These are phyloP conservation scores for Tricholaema leucomelas DNA, from an alignment of 2,113 vertebrate species.

Conservation along the genomic window DNA sequence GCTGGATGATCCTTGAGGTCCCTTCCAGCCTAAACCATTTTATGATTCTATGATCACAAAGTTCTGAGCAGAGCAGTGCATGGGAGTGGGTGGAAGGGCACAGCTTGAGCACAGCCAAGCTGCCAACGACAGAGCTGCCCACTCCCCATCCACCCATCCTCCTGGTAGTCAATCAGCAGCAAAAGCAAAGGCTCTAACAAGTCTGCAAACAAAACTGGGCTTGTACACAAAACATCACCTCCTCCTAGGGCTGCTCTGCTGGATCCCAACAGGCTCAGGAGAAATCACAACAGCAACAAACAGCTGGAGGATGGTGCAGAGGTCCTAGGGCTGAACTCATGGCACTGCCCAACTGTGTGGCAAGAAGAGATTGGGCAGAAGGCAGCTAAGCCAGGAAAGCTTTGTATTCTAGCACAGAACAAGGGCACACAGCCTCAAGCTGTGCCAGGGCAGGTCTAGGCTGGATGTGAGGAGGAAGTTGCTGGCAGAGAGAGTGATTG, in stretches of 20 bases:
- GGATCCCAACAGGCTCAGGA: not conserved
- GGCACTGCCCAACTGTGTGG: not conserved
- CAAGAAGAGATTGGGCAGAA: not conserved
- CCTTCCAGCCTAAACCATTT: too few species aligned
- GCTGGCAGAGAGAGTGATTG: too few species aligned
- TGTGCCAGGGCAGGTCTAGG: too few species aligned
- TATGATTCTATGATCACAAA: too few species aligned
- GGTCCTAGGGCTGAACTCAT: not conserved
- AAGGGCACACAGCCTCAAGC: too few species aligned
- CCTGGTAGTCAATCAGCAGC: accelerated
- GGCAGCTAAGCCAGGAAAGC: not conserved
- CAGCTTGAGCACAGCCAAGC: not conserved
- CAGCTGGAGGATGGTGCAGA: not conserved
- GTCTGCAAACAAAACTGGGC: not conserved
- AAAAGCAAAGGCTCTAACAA: not conserved
- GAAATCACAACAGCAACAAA: not conserved
- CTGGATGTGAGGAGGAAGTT: too few species aligned
- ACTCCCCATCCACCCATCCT: not conserved
- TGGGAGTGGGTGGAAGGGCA: not conserved
- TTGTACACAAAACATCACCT: not conserved
- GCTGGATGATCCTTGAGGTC: too few species aligned
- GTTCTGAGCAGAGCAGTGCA: not conserved
- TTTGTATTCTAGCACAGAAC: not conserved
- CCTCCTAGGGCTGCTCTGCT: not conserved
- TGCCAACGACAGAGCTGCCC: not conserved